Evolutionary conservation across 2,888 invertebrate species (phyloP), one percentile per base, ranked within the genome.

Genomic region (Ormyrus nitidulus): DNA sequence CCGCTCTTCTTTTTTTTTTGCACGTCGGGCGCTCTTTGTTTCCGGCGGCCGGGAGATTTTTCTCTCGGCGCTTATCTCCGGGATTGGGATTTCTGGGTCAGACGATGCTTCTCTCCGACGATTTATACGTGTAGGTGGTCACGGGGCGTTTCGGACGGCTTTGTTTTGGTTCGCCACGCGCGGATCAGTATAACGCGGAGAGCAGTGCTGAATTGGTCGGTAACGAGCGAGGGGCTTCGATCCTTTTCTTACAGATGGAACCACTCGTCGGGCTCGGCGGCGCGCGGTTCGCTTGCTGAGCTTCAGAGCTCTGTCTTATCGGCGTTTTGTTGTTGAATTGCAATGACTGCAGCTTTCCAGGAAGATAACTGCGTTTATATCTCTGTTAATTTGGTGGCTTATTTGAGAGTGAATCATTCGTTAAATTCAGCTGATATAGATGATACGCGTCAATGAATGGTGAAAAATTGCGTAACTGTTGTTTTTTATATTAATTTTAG

Each of bases 201-300:
- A 61, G 11, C 10, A 5, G 62, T 46, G 61, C 48, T 56, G 62
- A 51, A 69, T 62, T 69, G 62, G 19, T 54, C 48, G 69, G 34
- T 34, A 34, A 34, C 34, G 34, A 34, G 34, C 4, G 34, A 34
- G 5, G 66, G n/a, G 13, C 2, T 5, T 9, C 3, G 44, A 10
- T 66, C 19, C 54, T 69, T 69, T 61, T 76, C 53, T 61, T 54
- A 69, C 76, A 76, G 76, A 76, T 76, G 76, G 76, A 76, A 76
- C 69, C 76, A 76, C 76, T 69, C 61, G 76, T 61, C 62, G 53
- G 68, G 7, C 62, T 44, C 58, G 34, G 13, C 46, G 51, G 13
- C 58, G 5, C 9, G 49, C 49, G 49, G 58, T 13, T 65, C 10
- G 11, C 11, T 74, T 64, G 10, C 56, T 6, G 53, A n/a, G 3